A percentile compares a stretch with the other conserved stretches of the same genome.
Conservation (phyloP, 2,888 invertebrate species). For the Orgyia antiqua region DNA sequence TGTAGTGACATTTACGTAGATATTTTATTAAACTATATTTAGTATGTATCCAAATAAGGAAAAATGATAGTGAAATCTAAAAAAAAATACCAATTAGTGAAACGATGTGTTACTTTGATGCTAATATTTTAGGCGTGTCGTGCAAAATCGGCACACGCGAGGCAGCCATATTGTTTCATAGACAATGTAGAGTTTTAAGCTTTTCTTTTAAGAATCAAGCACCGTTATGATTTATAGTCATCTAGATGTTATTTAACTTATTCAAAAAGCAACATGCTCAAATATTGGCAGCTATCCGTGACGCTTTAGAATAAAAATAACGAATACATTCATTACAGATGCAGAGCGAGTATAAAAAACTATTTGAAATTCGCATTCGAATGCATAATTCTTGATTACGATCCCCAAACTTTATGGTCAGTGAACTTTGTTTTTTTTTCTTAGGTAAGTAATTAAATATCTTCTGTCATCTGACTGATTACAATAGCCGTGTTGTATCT, state of each 20-base stretch:
- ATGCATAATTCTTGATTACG: slow-evolving; percentile 8
- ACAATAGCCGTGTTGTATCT: no score
- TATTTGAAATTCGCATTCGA: slow-evolving; percentile 10
- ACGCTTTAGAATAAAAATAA: neutral
- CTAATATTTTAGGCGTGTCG: neutral
- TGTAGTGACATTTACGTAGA: no score
- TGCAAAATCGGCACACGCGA: neutral
- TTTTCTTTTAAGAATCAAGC: neutral
- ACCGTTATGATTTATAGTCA: neutral
- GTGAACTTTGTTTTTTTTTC: slow-evolving; percentile 10
- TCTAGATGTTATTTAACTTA: neutral
- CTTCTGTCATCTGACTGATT: no score
- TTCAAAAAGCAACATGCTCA: neutral
- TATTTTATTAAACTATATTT: no score
- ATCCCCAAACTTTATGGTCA: slow-evolving; percentile 10
- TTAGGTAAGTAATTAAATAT: no score
- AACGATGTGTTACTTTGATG: neutral
- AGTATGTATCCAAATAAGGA: neutral
- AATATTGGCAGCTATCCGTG: neutral
- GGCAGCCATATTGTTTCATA: neutral
- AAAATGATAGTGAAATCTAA: neutral
- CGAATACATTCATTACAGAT: slow-evolving; percentile 6
- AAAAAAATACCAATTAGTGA: neutral
- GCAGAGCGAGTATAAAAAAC: slow-evolving; percentile 3
- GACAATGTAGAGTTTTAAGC: neutral